Evolutionary conservation across 2,888 invertebrate species (phyloP), one percentile per base, ranked within the genome.

Genomic region (Metallyticus violacea): DNA sequence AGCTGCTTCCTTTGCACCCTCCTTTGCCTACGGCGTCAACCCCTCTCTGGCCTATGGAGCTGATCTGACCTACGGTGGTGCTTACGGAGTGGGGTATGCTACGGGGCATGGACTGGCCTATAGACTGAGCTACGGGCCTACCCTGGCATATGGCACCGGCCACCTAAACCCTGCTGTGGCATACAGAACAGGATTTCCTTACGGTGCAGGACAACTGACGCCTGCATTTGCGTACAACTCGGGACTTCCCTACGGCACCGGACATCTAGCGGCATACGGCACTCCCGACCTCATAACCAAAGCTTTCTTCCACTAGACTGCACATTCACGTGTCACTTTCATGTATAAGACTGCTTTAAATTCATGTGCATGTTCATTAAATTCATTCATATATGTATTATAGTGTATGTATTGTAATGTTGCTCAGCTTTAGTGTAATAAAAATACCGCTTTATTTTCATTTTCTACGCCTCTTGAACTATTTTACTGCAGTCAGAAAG

Each of bases 211-310:
- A 62, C 40, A 62, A 3, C 40, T 82, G 26, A 62, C 26, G 26
- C 80, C 85, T n/a, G 81, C 81, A 2, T 9, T 77, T 22, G 86
- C 86, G 2, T 81, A 81, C 26, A 81, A 25, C 5, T 29, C 86
- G n/a, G 85, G 84, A 7, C 85, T 85, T 2, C 79, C 85, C 30
- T 85, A 86, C 81, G 83, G 83, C n/a, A 83, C 83, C 25, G 83
- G 83, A 1, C 83, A 83, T 22, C 83, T 83, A 1, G 83, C 40
- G 15, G 40, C 40, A 62, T 62, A 62, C 40, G 4, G 83, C 1
- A 6, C 83, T 28, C 5, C 22, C 6, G 77, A 83, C 4, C 7
- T 83, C 15, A 27, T 83, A 15, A 77, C 77, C n/a, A 83, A 77
- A 77, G 62, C 77, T 3, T 83, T 28, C 29, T 83, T 83, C 83